phyloP scores from a whole-genome alignment of 92 coral and sea anemone genomes.

The Parazoanthus atlanticus region DNA sequence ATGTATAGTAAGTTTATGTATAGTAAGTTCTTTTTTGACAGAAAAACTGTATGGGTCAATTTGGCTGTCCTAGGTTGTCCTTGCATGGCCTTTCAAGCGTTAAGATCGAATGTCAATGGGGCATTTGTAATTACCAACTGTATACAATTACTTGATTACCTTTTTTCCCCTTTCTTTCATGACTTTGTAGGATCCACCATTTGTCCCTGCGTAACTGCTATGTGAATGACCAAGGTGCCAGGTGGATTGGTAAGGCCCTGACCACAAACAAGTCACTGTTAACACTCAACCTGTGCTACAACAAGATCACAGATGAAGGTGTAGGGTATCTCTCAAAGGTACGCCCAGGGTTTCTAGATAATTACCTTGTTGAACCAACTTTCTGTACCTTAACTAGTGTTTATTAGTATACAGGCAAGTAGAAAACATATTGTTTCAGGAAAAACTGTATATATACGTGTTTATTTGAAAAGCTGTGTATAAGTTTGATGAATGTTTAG shows the following conservation, averaged over 20 bases:
- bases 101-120: no score
- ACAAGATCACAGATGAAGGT: conserved; percentile 96
- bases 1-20: no score
- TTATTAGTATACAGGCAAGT: neutral
- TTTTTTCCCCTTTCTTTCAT: neutral
- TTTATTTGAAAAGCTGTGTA: no score
- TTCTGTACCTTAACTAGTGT: neutral
- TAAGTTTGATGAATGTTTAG: no score
- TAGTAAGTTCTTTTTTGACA: no score
- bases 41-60: no score
- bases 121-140: no score
- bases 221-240: conserved; percentile 94
- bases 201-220: conserved; percentile 92
- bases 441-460: no score
- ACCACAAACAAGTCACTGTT: conserved; percentile 79
- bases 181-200: conserved; percentile 78
- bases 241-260: conserved; percentile 87
- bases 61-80: no score
- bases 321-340: conserved; percentile 84
- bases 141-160: neutral
- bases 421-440: neutral
- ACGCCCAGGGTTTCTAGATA: neutral
- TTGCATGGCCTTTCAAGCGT: no score
- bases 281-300: conserved; percentile 88
- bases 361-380: neutral